phyloP scores from a whole-genome alignment of 2,113 vertebrate genomes.

The Prionailurus viverrinus region DNA sequence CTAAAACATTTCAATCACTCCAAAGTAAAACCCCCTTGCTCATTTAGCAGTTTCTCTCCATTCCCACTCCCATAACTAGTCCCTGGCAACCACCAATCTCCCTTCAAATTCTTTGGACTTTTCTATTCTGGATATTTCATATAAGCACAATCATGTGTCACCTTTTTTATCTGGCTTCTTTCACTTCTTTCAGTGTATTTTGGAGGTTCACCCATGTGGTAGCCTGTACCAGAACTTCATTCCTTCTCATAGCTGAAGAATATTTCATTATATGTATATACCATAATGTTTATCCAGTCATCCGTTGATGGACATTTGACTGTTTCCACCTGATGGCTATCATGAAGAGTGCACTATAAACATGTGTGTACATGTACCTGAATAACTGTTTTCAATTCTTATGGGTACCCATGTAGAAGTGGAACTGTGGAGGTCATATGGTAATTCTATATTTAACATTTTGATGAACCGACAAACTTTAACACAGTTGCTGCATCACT shows the following conservation, averaged over 20 bases:
- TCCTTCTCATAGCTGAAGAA: not conserved
- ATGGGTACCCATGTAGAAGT: not conserved
- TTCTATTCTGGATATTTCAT: slow-evolving; percentile 38
- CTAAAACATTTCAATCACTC: not conserved
- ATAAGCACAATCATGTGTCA: not conserved
- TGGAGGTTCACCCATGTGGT: not conserved
- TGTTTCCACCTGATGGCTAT: not conserved
- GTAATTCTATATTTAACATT: not conserved
- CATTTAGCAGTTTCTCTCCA: not conserved
- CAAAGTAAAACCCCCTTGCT: not conserved
- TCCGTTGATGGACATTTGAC: not conserved
- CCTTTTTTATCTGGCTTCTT: not conserved
- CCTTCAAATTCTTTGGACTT: not conserved
- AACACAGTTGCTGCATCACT: not conserved
- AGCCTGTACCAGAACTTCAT: not conserved
- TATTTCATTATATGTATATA: not conserved
- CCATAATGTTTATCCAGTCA: not conserved
- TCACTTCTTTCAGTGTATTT: not conserved
- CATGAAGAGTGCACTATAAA: not conserved
- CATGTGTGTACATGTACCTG: not conserved
- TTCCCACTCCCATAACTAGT: not conserved
- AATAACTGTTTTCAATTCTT: slow-evolving; percentile 22
- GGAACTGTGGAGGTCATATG: not conserved
- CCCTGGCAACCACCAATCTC: not conserved
- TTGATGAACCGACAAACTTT: not conserved